Conservation (phyloP, 2,797 vertebrate genomes). For the Sarcoramphus papa region DNA sequence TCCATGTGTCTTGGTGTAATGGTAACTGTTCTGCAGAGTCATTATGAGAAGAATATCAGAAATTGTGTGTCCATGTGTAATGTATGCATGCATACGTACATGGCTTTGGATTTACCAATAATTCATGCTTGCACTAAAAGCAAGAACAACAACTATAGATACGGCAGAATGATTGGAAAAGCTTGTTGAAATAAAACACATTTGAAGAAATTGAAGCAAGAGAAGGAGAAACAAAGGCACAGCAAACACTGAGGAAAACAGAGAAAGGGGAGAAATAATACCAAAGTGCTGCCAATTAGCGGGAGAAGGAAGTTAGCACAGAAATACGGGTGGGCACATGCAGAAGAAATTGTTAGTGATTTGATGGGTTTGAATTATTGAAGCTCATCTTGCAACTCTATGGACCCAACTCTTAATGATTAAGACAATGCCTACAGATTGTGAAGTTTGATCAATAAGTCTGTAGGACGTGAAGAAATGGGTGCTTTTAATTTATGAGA, state of each 20-base stretch:
- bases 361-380: not conserved
- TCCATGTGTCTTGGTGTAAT: not conserved
- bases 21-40: not conserved
- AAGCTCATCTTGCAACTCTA: not conserved
- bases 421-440: not conserved
- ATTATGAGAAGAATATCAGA: not conserved
- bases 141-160: not conserved
- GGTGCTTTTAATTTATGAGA: not conserved
- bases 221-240: not conserved
- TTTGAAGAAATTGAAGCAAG: not conserved
- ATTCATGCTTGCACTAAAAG: not conserved
- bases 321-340: not conserved
- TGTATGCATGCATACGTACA: fast-evolving
- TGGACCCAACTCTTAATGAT: not conserved
- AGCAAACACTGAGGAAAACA: not conserved
- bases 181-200: not conserved
- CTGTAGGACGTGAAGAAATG: fast-evolving
- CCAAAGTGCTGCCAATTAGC: not conserved
- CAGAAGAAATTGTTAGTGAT: not conserved
- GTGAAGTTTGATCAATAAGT: not conserved
- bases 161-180: not conserved
- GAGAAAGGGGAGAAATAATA: not conserved
- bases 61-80: not conserved
- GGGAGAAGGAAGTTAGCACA: not conserved
- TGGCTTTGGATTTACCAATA: not conserved